Evolutionary conservation across 2,113 vertebrate species (phyloP).

Genomic region (Cyanoramphus novaezelandiae): DNA sequence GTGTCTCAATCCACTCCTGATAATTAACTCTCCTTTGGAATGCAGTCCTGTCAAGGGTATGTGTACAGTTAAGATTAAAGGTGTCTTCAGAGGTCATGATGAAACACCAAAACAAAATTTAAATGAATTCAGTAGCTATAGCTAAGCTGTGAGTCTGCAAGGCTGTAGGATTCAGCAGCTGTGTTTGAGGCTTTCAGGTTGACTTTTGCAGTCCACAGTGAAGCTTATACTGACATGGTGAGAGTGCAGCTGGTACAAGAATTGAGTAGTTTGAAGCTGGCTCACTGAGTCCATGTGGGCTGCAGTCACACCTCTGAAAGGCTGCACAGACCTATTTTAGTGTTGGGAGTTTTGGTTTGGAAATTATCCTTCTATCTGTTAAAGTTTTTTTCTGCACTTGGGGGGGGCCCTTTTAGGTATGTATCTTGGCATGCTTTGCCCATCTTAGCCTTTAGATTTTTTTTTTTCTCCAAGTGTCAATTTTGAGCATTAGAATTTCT

Average conservation of each 20-base stretch:
- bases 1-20: background rate
- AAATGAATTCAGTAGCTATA: background rate
- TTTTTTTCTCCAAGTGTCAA: background rate
- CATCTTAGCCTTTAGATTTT: background rate
- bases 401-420: accelerated
- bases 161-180: background rate
- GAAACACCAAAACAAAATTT: background rate
- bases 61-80: background rate
- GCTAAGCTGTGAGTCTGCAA: background rate
- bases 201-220: background rate
- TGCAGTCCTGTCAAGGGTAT: background rate
- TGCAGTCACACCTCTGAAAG: background rate
- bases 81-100: background rate
- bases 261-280: background rate
- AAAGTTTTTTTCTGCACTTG: background rate
- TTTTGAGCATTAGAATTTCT: background rate
- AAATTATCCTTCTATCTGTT: background rate
- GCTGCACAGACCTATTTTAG: background rate
- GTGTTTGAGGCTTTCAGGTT: background rate
- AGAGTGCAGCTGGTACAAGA: background rate
- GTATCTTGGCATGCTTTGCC: background rate
- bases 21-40: background rate
- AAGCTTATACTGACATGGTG: background rate
- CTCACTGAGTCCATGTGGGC: background rate
- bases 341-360: background rate